phyloP scores from a whole-genome alignment of 2,888 invertebrate genomes.

The Leucophora obtusa region DNA sequence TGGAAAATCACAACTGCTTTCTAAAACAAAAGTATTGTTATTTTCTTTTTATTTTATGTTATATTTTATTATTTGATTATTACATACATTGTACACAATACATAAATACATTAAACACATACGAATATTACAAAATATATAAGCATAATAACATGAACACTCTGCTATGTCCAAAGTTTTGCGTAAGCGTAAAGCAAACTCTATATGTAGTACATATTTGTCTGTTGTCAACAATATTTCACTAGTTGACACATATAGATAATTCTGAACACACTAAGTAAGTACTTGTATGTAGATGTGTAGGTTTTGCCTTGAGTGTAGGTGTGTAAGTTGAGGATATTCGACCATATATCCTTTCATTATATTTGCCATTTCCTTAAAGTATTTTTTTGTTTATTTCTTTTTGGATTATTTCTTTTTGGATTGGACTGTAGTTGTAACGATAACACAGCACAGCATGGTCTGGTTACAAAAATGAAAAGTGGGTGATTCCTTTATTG shows the following conservation, averaged over 20 bases:
- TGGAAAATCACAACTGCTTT: slow-evolving; percentile 53
- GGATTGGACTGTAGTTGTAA: background rate
- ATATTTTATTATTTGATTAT: slow-evolving; percentile 49
- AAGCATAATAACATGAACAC: background rate
- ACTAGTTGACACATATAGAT: slow-evolving; percentile 45
- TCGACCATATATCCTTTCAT: slow-evolving; percentile 42
- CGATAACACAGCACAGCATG: background rate
- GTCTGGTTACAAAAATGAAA: no score
- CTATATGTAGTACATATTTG: no score
- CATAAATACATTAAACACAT: background rate
- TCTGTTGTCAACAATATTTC: slow-evolving; percentile 60
- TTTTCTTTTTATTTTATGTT: slow-evolving; percentile 23
- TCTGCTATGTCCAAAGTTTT: background rate
- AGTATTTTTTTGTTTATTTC: background rate
- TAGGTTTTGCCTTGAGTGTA: background rate
- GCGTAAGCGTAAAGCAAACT: background rate
- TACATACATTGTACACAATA: slow-evolving; percentile 32
- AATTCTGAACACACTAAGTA: background rate
- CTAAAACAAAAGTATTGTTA: slow-evolving; percentile 27
- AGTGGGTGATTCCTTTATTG: no score
- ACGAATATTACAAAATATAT: background rate
- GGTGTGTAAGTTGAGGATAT: background rate
- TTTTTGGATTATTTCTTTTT: slow-evolving; percentile 4
- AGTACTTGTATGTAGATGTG: slow-evolving; percentile 9
- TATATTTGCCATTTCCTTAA: slow-evolving; percentile 43